Percentiles rank a stretch among this genome's conserved stretches.
phyloP scores from a whole-genome alignment of 2,113 vertebrate species.

The Cyrtonyx montezumae region DNA sequence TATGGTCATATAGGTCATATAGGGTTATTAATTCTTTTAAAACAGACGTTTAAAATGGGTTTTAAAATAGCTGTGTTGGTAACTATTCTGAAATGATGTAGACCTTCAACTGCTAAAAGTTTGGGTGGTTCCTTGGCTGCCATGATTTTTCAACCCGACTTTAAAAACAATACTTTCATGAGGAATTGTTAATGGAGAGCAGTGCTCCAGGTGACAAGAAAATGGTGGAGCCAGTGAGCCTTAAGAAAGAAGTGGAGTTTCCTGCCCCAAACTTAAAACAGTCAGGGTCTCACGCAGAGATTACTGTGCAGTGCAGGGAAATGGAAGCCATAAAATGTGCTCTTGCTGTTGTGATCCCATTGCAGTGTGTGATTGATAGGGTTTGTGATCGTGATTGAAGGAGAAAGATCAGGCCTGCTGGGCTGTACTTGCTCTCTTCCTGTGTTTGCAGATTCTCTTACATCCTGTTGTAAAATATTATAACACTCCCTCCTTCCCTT shows the following conservation, averaged over 20 bases:
- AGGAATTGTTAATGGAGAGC: neutral
- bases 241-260: constrained; percentile 82
- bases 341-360: constrained; percentile 85
- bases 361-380: constrained; percentile 87
- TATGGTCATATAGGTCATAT: neutral
- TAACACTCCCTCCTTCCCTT: constrained; percentile 77
- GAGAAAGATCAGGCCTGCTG: constrained; percentile 88
- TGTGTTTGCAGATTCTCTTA: constrained; percentile 76
- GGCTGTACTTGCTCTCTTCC: constrained; percentile 86
- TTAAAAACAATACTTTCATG: neutral
- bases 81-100: neutral
- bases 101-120: neutral
- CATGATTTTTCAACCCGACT: neutral
- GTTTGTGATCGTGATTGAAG: constrained; percentile 84
- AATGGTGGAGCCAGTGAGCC: constrained; percentile 78
- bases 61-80: neutral
- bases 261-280: constrained; percentile 80
- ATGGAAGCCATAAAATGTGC: constrained; percentile 85
- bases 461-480: constrained; percentile 87
- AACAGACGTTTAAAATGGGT: neutral
- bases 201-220: constrained; percentile 84
- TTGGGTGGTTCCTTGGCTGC: neutral
- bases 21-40: neutral
- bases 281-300: constrained; percentile 78
- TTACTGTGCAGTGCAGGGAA: constrained; percentile 80